These are phyloP conservation scores for Gasterosteus nipponicus DNA, from an alignment of 2,113 vertebrate genomes.

Conservation along the genomic window DNA sequence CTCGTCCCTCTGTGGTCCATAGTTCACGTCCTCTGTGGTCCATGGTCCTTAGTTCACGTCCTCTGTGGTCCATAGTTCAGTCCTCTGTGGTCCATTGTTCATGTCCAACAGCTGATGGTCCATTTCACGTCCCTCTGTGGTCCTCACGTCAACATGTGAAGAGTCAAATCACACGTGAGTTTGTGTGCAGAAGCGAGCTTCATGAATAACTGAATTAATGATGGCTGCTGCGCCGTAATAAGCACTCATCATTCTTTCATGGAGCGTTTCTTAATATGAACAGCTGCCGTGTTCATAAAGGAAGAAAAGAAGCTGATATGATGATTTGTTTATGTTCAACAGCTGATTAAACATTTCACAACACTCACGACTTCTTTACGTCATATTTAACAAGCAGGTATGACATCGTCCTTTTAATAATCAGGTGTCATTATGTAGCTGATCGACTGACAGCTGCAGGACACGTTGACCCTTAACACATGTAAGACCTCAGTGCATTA, in stretches of 20 bases:
- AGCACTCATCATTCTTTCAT: constrained; percentile 44
- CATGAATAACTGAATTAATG: constrained; percentile 32
- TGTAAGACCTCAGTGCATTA: too few species aligned
- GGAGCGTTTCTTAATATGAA: constrained; percentile 29
- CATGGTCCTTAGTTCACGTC: too few species aligned
- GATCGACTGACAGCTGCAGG: too few species aligned
- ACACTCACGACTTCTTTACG: neutral
- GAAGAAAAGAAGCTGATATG: neutral
- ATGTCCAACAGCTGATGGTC: too few species aligned
- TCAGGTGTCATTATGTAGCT: too few species aligned
- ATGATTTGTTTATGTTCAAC: neutral
- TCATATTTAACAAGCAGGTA: neutral
- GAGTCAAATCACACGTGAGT: neutral
- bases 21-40: too few species aligned
- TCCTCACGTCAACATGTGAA: too few species aligned
- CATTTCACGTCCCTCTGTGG: too few species aligned
- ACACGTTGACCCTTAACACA: too few species aligned
- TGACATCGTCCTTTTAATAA: neutral
- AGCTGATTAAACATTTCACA: neutral
- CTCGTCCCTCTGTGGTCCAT: too few species aligned
- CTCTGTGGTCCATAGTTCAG: too few species aligned
- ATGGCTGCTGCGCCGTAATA: constrained; percentile 13
- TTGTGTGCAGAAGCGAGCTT: neutral
- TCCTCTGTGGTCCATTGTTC: too few species aligned
- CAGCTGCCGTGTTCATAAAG: neutral